These are phyloP conservation scores for Pungitius pungitius DNA, from an alignment of 2,113 vertebrate genomes.

Conservation along the genomic window DNA sequence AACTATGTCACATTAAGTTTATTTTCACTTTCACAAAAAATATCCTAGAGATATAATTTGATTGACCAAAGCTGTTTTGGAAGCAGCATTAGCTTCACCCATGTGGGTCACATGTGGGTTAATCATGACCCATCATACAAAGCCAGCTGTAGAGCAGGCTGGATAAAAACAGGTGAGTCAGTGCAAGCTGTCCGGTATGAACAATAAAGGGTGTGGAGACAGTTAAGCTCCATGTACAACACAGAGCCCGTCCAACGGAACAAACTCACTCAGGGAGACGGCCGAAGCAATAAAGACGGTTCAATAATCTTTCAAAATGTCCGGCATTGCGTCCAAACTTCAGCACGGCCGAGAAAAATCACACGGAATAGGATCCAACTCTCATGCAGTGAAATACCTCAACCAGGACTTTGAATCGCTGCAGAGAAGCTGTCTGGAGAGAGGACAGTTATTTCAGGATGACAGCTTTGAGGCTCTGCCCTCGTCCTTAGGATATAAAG, in stretches of 20 bases:
- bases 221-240: neutral
- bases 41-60: no score
- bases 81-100: neutral
- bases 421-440: conserved; percentile 78
- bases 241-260: conserved; percentile 21
- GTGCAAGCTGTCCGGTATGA: neutral
- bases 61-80: neutral
- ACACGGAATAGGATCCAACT: conserved; percentile 73
- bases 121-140: neutral
- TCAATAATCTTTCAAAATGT: conserved; percentile 25
- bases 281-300: neutral
- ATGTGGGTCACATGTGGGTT: neutral
- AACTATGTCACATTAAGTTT: neutral
- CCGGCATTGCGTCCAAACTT: conserved; percentile 45
- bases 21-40: neutral
- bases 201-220: conserved; percentile 49
- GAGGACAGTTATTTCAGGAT: conserved; percentile 84
- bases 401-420: conserved; percentile 86
- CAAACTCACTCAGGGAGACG: neutral
- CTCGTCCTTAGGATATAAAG: conserved; percentile 83
- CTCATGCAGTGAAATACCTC: conserved; percentile 80
- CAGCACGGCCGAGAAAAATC: conserved; percentile 39
- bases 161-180: conserved; percentile 14
- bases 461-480: conserved; percentile 83
- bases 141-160: neutral